Evolutionary conservation across 2,888 invertebrate genomes (phyloP).

Genomic region (Zhengitettix transpicula): DNA sequence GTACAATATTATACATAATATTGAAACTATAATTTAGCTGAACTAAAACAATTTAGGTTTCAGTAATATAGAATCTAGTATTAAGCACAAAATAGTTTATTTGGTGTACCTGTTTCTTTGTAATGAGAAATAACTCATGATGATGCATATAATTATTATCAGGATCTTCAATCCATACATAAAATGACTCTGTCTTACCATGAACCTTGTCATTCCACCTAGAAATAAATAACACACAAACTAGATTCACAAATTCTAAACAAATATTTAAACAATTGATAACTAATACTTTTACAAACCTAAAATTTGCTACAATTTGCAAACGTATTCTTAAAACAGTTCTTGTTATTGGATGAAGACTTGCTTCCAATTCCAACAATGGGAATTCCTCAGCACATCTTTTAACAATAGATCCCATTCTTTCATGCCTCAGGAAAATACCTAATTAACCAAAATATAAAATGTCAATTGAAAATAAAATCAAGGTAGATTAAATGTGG

Average conservation of each 20-base stretch:
- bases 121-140: conserved; percentile 76
- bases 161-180: conserved; percentile 97
- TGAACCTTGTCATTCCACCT: conserved; percentile 85
- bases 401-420: conserved; percentile 58
- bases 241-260: not conserved
- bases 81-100: not conserved
- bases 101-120: conserved; percentile 18
- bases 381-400: conserved; percentile 79
- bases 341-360: conserved; percentile 87
- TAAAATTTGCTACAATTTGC: conserved; percentile 51
- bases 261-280: not conserved
- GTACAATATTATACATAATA: too few species aligned
- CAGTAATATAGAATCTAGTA: not conserved
- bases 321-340: conserved; percentile 74
- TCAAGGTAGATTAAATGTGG: too few species aligned
- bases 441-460: conserved; percentile 26
- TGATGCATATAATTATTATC: conserved; percentile 90
- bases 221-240: not conserved
- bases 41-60: not conserved
- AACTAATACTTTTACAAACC: conserved; percentile 15
- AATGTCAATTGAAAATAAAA: too few species aligned
- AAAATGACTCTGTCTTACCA: conserved; percentile 80
- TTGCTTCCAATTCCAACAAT: conserved; percentile 60
- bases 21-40: too few species aligned
- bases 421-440: conserved; percentile 55